phyloP scores from a whole-genome alignment of 2,797 vertebrate genomes.

The Phoeniculus purpureus region DNA sequence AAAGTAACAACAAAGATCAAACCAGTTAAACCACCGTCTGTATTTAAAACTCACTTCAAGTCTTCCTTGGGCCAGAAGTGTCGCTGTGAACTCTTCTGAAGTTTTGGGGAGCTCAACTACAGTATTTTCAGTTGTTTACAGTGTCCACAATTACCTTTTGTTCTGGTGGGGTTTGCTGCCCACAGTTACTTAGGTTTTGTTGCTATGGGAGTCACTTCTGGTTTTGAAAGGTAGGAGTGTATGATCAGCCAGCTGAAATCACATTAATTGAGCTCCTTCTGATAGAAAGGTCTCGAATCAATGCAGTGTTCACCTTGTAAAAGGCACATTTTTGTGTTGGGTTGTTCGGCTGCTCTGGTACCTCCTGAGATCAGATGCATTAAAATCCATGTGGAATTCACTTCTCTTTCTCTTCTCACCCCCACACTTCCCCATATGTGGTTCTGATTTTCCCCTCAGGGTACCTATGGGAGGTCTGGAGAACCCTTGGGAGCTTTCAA shows the following conservation, averaged over 20 bases:
- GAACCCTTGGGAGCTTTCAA: slow-evolving; percentile 51
- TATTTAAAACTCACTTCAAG: slow-evolving; percentile 24
- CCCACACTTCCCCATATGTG: slow-evolving; percentile 48
- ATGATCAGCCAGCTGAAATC: neutral
- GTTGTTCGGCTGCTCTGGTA: neutral
- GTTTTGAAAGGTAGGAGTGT: slow-evolving; percentile 15
- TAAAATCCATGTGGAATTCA: slow-evolving; percentile 28
- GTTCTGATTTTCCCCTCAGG: slow-evolving; percentile 50
- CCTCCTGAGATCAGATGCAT: slow-evolving; percentile 43
- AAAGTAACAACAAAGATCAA: slow-evolving; percentile 55
- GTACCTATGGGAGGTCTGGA: slow-evolving; percentile 19
- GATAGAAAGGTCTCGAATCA: slow-evolving; percentile 50
- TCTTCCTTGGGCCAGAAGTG: neutral
- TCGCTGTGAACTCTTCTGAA: neutral
- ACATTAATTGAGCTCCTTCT: slow-evolving; percentile 42
- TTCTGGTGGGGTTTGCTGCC: neutral
- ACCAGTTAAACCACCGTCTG: neutral
- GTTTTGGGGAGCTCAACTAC: neutral
- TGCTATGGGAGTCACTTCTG: neutral
- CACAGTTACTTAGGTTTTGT: slow-evolving; percentile 6
- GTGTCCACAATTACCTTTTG: neutral
- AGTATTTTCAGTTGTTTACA: neutral
- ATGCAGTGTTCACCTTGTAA: slow-evolving; percentile 10
- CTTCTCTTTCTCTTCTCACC: slow-evolving; percentile 53
- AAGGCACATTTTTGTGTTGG: neutral